Evolutionary conservation across 2,113 vertebrate genomes (phyloP), one percentile per base, ranked within the genome.

Genomic region (Phaetusa simplex): DNA sequence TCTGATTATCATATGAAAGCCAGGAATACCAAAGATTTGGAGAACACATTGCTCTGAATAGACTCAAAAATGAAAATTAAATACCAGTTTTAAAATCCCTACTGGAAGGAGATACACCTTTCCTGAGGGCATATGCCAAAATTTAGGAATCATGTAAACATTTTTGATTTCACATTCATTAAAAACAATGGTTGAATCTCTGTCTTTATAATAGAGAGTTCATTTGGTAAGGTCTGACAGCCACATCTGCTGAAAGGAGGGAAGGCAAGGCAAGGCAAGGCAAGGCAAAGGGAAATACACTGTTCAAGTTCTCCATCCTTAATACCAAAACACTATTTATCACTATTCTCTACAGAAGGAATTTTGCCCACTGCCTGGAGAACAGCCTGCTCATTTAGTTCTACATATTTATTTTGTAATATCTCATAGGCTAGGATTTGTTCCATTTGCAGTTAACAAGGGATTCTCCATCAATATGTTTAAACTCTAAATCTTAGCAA

Each of bases 1-100:
- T 53, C 42, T 95, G 91, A 96, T 98, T 97, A 96, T 93, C 78
- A 85, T 61, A 91, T 81, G 88, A 96, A 97, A 97, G 52, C 72
- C 79, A 91, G 72, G 58, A 49, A 84, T 32, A 64, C 81, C 80
- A 92, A 95, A 53, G 49, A 78, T 96, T 97, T 95, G 78, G 59
- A 74, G 72, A 95, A 93, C 61, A 73, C 14, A 32, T 58, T 85
- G 13, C n/a, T 93, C 85, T 74, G 90, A 95, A 85, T 12, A 87
- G 76, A 69, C 21, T 52, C 34, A 2, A 80, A 93, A 93, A 93
- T 61, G 20, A 76, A 95, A 96, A 64, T 55, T 76, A 93, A 96
- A 87, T 85, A 58, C 9, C 9, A 55, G 26, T 80, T 94, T 93
- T 65, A 70, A 90, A 95, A 82, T 40, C 14, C 23, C 9, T 69